phyloP scores from a whole-genome alignment of 1,140 invertebrate species.

The Caenorhabditis tropicalis region DNA sequence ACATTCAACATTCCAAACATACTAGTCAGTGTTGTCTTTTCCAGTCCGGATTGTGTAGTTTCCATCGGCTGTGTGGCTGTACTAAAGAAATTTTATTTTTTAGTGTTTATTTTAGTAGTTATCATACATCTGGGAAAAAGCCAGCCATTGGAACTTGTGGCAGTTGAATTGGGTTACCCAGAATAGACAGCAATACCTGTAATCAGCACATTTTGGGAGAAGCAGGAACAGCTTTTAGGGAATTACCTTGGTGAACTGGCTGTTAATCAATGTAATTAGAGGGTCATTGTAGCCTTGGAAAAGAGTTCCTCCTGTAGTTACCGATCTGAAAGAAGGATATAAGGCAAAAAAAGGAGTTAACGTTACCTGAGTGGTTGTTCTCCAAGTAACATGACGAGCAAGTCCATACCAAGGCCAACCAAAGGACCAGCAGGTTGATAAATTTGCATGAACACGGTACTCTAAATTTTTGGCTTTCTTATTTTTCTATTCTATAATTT shows the following conservation, averaged over 20 bases:
- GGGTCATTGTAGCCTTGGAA: constrained; percentile 52
- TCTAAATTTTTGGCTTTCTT: neutral
- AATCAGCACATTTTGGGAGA: neutral
- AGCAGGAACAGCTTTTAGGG: neutral
- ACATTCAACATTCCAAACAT: neutral
- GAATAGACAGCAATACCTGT: neutral
- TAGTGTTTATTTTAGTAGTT: neutral
- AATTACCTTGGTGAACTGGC: constrained; percentile 25
- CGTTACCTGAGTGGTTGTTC: constrained; percentile 52
- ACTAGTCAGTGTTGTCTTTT: constrained; percentile 47
- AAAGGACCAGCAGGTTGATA: neutral
- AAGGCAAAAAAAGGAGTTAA: neutral
- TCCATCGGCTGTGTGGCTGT: constrained; percentile 51
- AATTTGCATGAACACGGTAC: constrained; percentile 9
- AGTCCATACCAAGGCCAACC: neutral
- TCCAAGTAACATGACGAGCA: constrained; percentile 21
- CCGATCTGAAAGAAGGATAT: constrained; percentile 33
- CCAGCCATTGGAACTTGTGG: constrained; percentile 20
- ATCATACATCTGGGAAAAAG: neutral
- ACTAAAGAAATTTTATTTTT: constrained; percentile 12
- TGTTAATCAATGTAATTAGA: constrained; percentile 46
- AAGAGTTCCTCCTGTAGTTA: constrained; percentile 44
- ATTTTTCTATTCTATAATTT: neutral
- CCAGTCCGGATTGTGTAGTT: constrained; percentile 45
- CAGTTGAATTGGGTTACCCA: constrained; percentile 30